Evolutionary conservation across 2,113 vertebrate genomes (phyloP), one percentile per base, ranked within the genome.

Genomic region (Cepphus grylle): DNA sequence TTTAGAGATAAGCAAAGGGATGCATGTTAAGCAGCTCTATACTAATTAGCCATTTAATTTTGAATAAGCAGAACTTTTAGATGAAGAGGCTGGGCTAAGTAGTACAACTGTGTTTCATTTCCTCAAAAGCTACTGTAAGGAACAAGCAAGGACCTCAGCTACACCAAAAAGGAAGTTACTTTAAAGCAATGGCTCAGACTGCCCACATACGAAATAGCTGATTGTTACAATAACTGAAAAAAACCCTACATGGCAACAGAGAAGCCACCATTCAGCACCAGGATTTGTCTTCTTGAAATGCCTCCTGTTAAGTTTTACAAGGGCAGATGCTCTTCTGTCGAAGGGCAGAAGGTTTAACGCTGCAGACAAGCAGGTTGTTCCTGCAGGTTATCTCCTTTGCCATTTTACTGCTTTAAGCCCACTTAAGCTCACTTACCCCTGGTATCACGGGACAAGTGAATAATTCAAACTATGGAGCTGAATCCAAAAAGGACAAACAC

Each of bases 361-460:
- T 5, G 17, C 4, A 50, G n/a, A 22, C 10, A 13, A 27, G 21
- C 0, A 7, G 15, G 14, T 36, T 29, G 25, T 3, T 69, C 49
- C 45, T 30, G 18, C 18, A 49, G 8, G 15, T 34, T 1, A 11
- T 0, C 2, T 1, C 2, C 0, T 20, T 59, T 23, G 36, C 16
- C 77, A 26, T 27, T 78, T 38, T 9, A 34, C 36, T 32, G 81
- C 50, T 86, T 81, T 27, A 40, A 81, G 50, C 38, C n/a, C 52
- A 12, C 11, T n/a, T 53, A 34, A 10, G 3, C 45, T 85, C 65
- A 23, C 4, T 18, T 25, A 6, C 3, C 65, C 23, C 40, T 6
- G 36, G 2, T 7, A 50, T 4, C 34, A 38, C 0, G 0, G 25
- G 29, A 20, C n/a, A 27, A 63, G 17, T 0, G 4, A 80, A 1